Evolutionary conservation across 2,888 invertebrate genomes (phyloP), one percentile per base, ranked within the genome.

Genomic region (Hyles lineata): DNA sequence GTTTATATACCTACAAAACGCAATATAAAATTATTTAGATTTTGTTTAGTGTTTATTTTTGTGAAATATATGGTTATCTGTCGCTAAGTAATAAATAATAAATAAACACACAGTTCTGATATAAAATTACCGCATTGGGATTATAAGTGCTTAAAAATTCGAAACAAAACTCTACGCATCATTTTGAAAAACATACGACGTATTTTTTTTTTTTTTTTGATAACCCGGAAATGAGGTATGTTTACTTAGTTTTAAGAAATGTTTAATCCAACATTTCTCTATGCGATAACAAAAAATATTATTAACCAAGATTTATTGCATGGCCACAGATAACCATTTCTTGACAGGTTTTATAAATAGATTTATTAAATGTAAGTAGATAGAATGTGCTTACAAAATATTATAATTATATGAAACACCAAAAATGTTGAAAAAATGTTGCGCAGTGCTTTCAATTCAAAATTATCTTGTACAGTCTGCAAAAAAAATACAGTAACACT

Each of bases 21-120:
- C n/a, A n/a, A 19, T 55, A 55, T 19, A n/a, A 55, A n/a, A 7
- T 7, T n/a, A 55, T 55, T n/a, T 6, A 19, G 6, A n/a, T n/a
- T 55, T 55, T 43, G 43, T 43, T 43, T 43, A 43, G 17, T 55
- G 55, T 55, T 6, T 2, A 55, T n/a, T 55, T 55, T n/a, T 55
- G 55, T 15, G n/a, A 55, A 55, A 55, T n/a, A 19, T 55, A 55
- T 23, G 60, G 60, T 21, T 60, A 60, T 60, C 60, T 25, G 60
- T 60, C 17, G 3, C 23, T 60, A 60, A 29, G 60, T 60, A 29
- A 60, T 60, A 60, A 25, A 60, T 25, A 23, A 29, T 29, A 29
- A 2, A 29, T 29, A 60, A 60, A 23, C 5, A n/a, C n/a, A 55
- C n/a, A 55, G 17, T 55, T 55, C n/a, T 11, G 17, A 0, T 55